A percentile compares a stretch with the other conserved stretches of the same genome.
These are phyloP conservation scores for Campylomormyrus tamandua DNA, from an alignment of 2,113 vertebrate species.

Conservation along the genomic window DNA sequence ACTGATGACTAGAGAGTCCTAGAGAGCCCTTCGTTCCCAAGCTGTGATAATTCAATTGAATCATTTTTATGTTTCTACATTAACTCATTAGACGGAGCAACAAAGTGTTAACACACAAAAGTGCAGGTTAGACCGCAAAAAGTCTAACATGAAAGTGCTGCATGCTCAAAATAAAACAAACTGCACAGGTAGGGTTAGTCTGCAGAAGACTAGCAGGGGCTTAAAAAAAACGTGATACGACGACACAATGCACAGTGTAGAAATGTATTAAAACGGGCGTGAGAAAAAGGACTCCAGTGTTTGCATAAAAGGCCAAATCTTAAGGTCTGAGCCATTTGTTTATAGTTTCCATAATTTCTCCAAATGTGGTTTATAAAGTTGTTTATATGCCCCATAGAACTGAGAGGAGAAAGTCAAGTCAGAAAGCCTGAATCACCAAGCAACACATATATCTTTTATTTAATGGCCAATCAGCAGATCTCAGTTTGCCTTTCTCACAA, in stretches of 20 bases:
- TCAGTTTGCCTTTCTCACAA: constrained; percentile 19
- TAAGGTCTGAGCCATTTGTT: neutral
- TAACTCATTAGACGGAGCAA: neutral
- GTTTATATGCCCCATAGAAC: neutral
- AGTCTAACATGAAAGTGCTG: neutral
- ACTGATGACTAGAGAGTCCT: neutral
- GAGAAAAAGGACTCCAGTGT: neutral
- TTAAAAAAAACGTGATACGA: neutral
- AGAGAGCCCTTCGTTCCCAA: neutral
- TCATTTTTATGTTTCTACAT: neutral
- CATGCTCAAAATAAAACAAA: neutral
- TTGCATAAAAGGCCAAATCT: too few relatives aligned
- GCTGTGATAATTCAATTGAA: neutral
- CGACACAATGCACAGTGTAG: neutral
- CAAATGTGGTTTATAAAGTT: neutral
- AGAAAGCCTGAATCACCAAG: neutral
- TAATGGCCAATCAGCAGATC: neutral
- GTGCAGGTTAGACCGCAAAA: neutral
- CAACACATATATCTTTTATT: constrained; percentile 11
- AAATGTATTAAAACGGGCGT: neutral
- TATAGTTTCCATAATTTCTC: neutral
- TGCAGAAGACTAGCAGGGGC: neutral
- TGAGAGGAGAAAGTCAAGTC: neutral
- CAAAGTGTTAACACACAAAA: neutral
- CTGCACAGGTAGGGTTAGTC: neutral